These are phyloP conservation scores for Istiophorus platypterus DNA, from an alignment of 2,113 vertebrate species.

Conservation along the genomic window DNA sequence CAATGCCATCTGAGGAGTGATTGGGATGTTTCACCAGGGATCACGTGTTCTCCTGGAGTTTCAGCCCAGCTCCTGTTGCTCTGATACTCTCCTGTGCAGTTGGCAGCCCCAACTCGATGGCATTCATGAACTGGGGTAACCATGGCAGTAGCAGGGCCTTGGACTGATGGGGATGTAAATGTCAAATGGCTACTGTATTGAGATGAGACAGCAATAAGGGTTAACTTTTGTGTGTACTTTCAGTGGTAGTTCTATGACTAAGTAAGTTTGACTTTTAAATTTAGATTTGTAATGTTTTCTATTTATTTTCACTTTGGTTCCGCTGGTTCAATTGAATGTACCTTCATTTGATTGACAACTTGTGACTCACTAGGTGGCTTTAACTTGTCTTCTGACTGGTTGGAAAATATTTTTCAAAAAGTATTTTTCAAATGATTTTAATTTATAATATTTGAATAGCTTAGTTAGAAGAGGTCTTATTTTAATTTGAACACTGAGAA, in stretches of 20 bases:
- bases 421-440: background rate
- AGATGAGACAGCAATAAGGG: background rate
- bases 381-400: background rate
- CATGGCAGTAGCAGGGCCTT: conserved; percentile 7
- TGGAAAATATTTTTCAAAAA: background rate
- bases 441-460: background rate
- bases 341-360: conserved; percentile 23
- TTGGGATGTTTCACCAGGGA: conserved; percentile 16
- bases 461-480: conserved; percentile 13
- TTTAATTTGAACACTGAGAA: conserved; percentile 17
- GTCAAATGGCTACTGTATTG: conserved; percentile 2
- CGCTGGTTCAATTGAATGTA: conserved; percentile 36
- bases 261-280: background rate
- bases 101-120: conserved; percentile 43
- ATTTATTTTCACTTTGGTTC: conserved; percentile 50
- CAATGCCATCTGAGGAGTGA: conserved; percentile 13
- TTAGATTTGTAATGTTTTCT: background rate
- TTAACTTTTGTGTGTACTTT: conserved; percentile 5
- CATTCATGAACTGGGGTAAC: conserved; percentile 69
- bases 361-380: conserved; percentile 8
- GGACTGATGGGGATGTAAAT: background rate
- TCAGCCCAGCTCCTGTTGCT: conserved; percentile 5
- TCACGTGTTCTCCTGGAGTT: conserved; percentile 31
- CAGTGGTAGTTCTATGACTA: conserved; percentile 26
- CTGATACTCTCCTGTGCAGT: conserved; percentile 6